These are phyloP conservation scores for Cryptomyrus ogoouensis DNA, from an alignment of 2,113 vertebrate genomes.

Conservation along the genomic window DNA sequence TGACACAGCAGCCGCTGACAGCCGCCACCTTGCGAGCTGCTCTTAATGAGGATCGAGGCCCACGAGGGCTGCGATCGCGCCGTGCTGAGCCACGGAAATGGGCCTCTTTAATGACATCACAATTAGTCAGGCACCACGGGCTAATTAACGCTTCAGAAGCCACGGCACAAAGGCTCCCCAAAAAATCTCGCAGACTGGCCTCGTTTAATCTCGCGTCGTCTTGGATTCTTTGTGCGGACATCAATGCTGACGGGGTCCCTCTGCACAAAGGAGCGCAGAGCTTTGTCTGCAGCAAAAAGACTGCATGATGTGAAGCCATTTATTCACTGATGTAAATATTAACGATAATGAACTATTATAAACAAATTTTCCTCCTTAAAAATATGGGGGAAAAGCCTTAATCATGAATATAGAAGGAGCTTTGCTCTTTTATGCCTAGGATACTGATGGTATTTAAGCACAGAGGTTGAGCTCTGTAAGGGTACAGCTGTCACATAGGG, in stretches of 20 bases:
- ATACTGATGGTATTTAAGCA: background rate
- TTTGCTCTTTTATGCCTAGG: background rate
- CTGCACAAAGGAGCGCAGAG: background rate
- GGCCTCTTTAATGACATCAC: constrained; percentile 8
- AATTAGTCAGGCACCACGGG: background rate
- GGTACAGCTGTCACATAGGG: background rate
- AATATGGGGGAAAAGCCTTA: background rate
- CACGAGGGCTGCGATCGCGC: background rate
- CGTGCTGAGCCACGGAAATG: background rate
- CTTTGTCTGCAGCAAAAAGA: constrained; percentile 12
- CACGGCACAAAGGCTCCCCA: background rate
- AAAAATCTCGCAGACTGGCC: background rate
- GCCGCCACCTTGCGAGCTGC: background rate
- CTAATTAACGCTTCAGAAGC: constrained; percentile 4
- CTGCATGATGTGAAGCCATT: background rate
- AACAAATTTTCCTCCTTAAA: background rate
- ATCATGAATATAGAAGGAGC: background rate
- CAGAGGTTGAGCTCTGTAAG: background rate
- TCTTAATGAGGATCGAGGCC: constrained; percentile 28
- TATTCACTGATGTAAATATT: background rate
- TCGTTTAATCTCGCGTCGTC: background rate
- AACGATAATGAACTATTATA: background rate
- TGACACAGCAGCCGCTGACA: constrained; percentile 21
- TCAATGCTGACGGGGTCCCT: background rate
- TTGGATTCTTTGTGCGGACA: background rate